Percentiles rank a stretch among this genome's conserved stretches.
These are phyloP conservation scores for Thunnus albacares DNA, from an alignment of 2,797 vertebrate genomes.

Conservation along the genomic window DNA sequence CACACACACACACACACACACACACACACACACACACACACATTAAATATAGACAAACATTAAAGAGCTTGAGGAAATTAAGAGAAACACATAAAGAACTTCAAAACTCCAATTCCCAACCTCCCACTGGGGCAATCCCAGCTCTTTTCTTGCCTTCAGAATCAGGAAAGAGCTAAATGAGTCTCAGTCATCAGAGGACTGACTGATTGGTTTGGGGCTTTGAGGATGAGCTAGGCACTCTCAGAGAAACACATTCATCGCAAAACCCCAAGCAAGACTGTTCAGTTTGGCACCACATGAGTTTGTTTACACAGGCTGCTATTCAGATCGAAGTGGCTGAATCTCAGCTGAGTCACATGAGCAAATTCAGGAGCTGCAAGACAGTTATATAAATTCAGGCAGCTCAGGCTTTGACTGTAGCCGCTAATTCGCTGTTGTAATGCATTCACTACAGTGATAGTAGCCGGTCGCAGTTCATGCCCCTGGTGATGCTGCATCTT, in stretches of 20 bases:
- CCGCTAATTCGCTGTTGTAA: conserved; percentile 43
- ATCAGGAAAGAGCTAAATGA: conserved; percentile 79
- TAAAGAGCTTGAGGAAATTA: conserved; percentile 79
- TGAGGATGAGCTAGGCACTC: conserved; percentile 65
- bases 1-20: conserved; percentile 18
- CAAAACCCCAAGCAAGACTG: conserved; percentile 54
- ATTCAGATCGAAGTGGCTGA: conserved; percentile 42
- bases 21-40: conserved; percentile 19
- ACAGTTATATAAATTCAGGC: conserved; percentile 28
- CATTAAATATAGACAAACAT: conserved; percentile 74
- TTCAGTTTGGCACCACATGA: conserved; percentile 48
- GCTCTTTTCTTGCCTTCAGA: conserved; percentile 74
- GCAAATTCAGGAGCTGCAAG: conserved; percentile 9
- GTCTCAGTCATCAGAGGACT: conserved; percentile 78
- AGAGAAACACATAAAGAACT: conserved; percentile 79
- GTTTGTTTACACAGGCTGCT: conserved; percentile 51
- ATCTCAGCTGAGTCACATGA: conserved; percentile 51
- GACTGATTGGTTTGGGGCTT: conserved; percentile 81
- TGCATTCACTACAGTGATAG: conserved; percentile 34
- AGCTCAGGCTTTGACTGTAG: conserved; percentile 19
- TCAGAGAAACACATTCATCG: conserved; percentile 65
- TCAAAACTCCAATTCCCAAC: conserved; percentile 77
- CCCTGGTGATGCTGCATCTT: conserved; percentile 23
- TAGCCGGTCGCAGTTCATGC: conserved; percentile 23
- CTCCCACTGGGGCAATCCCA: conserved; percentile 79